These are phyloP conservation scores for Pharmacophagus antenor DNA, from an alignment of 2,888 invertebrate genomes.

Conservation along the genomic window DNA sequence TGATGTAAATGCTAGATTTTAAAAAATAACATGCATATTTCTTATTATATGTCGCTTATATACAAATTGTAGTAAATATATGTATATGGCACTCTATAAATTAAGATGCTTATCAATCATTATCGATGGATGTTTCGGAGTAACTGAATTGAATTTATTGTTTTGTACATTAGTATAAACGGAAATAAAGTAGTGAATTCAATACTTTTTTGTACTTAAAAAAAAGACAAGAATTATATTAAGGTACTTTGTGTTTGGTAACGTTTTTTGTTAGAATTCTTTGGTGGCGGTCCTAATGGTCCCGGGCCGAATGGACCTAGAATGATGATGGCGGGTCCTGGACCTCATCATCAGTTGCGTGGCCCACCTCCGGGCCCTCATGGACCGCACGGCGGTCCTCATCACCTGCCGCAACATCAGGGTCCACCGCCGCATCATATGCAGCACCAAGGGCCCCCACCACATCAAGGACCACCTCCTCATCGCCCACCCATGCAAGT, in stretches of 20 bases:
- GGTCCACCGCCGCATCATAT: slow-evolving; percentile 66
- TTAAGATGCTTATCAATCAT: too few species aligned
- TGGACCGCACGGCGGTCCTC: slow-evolving; percentile 39
- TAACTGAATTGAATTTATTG: too few species aligned
- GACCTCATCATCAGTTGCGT: slow-evolving; percentile 65
- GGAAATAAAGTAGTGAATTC: too few species aligned
- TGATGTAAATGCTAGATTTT: too few species aligned
- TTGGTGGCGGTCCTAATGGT: slow-evolving; percentile 71
- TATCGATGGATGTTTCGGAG: too few species aligned
- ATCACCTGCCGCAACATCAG: slow-evolving; percentile 40
- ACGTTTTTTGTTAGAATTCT: slow-evolving; percentile 61
- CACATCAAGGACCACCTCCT: slow-evolving; percentile 79
- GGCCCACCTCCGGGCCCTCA: slow-evolving; percentile 71
- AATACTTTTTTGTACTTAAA: too few species aligned
- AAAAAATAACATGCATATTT: too few species aligned
- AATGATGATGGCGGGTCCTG: slow-evolving; percentile 64
- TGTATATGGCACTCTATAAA: too few species aligned
- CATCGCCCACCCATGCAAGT: slow-evolving; percentile 83
- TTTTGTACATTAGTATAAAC: too few species aligned
- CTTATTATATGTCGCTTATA: too few species aligned
- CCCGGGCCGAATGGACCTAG: slow-evolving; percentile 73
- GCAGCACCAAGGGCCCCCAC: slow-evolving; percentile 72
- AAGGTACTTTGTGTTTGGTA: slow-evolving; percentile 34
- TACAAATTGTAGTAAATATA: too few species aligned
- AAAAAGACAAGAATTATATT: too few species aligned